Evolutionary conservation across 2,797 vertebrate species (phyloP), one percentile per base, ranked within the genome.

Genomic region (Hapalemur alaotrensis): DNA sequence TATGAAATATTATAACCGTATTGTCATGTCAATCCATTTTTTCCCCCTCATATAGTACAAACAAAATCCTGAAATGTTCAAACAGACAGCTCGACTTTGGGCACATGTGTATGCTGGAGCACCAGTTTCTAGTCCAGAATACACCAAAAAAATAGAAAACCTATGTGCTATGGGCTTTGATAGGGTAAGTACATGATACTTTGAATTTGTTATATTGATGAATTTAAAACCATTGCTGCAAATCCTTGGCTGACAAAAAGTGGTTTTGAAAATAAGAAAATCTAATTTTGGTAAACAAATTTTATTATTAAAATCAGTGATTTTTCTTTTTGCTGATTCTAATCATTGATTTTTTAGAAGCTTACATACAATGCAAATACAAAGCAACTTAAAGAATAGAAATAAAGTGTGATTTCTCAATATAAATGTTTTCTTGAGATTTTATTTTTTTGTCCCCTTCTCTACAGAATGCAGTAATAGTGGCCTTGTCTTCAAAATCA

Each of bases 101-200:
- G 99, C 99, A 96, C 99, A 99, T 52, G 99, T 99, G 98, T 99
- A 99, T 96, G 99, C 99, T 96, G 99, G 99, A 88, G 99, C 99
- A 96, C 99, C 99, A 10, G 99, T 99, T 98, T 99, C 99, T 98
- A 99, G 99, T 99, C 99, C 99, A 76, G 99, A 99, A 98, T 99
- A 99, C 99, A 99, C 99, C 96, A 99, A 99, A 98, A 99, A 99
- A 99, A 99, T 99, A 99, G 99, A 99, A 99, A 99, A 99, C 98
- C 99, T 99, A 98, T 99, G 99, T 99, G 99, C 99, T 98, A 99
- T 99, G 99, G 99, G 99, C 98, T 99, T 99, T 95, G 99, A 99
- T 99, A 99, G 99, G 99, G 99, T 99, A 98, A 99, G 99, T 99
- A 98, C 63, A 12, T 35, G n/a, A 50, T 72, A 52, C 89, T 5